Conservation (phyloP, 2,888 invertebrate species). For the Nemotelus pantherinus region DNA sequence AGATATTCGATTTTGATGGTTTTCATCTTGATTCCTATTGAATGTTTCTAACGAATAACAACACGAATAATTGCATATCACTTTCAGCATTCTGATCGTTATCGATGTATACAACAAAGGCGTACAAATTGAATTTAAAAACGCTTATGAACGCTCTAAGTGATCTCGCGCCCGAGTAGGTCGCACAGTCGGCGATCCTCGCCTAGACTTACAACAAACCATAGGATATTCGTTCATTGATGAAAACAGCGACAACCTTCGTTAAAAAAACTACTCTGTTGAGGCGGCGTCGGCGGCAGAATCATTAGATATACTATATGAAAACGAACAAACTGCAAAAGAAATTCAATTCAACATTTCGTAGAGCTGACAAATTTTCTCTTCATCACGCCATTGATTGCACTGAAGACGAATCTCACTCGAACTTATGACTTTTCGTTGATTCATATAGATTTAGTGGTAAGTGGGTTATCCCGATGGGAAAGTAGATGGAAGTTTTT, state of each 20-base stretch:
- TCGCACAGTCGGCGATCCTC: conserved; percentile 27
- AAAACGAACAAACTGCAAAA: background rate
- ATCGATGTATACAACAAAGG: conserved; percentile 40
- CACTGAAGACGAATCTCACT: background rate
- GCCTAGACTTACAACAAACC: conserved; percentile 8
- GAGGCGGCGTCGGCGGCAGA: background rate
- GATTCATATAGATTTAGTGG: background rate
- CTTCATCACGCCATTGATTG: conserved; percentile 28
- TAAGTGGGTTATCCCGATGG: background rate
- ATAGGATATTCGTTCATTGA: conserved; percentile 32
- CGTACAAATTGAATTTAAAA: conserved; percentile 43
- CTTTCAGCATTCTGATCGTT: conserved; percentile 40
- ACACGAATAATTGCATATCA: conserved; percentile 45
- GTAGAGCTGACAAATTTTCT: conserved; percentile 38
- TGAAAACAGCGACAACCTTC: conserved; percentile 19
- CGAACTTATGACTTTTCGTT: background rate
- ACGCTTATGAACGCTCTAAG: conserved; percentile 37
- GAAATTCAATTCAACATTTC: conserved; percentile 26
- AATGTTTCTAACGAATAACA: conserved; percentile 28
- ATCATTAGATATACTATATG: background rate
- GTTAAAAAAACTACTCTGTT: conserved; percentile 4
- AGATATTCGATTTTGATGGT: too few relatives aligned
- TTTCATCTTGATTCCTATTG: background rate
- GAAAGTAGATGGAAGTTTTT: background rate
- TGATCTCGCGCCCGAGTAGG: conserved; percentile 38